These are phyloP conservation scores for Rallus crepitans DNA, from an alignment of 2,797 vertebrate species.

Conservation along the genomic window DNA sequence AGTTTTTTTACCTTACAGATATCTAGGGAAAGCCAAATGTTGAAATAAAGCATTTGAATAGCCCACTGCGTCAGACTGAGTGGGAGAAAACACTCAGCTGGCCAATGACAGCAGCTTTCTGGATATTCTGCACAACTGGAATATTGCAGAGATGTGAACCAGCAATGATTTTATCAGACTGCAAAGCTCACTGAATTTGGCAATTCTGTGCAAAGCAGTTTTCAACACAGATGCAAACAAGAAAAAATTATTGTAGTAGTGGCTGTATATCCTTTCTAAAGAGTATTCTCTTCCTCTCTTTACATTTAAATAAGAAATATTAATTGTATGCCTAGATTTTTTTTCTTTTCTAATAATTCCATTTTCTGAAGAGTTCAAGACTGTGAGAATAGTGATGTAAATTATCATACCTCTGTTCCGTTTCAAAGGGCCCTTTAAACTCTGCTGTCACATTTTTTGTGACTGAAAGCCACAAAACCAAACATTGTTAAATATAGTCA, in stretches of 20 bases:
- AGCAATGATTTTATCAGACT: constrained; percentile 11
- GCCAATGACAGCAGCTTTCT: background rate
- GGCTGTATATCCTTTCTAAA: background rate
- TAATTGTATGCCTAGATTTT: background rate
- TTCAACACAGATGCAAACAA: background rate
- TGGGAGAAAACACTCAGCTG: background rate
- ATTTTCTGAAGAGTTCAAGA: background rate
- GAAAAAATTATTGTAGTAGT: background rate
- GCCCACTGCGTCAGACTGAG: background rate
- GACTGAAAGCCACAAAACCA: background rate
- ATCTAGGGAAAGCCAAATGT: background rate
- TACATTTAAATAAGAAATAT: background rate
- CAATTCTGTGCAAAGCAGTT: background rate
- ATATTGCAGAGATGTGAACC: background rate
- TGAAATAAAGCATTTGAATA: background rate
- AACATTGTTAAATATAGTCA: background rate
- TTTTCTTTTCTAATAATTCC: background rate
- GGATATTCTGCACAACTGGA: background rate
- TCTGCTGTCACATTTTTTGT: background rate
- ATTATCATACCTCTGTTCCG: background rate
- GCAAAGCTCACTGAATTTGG: background rate
- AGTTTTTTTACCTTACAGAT: background rate
- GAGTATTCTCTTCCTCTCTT: background rate
- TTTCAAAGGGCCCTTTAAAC: background rate
- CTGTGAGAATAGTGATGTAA: background rate